Evolutionary conservation across 2,888 invertebrate species (phyloP).

Genomic region (Tholera decimalis): DNA sequence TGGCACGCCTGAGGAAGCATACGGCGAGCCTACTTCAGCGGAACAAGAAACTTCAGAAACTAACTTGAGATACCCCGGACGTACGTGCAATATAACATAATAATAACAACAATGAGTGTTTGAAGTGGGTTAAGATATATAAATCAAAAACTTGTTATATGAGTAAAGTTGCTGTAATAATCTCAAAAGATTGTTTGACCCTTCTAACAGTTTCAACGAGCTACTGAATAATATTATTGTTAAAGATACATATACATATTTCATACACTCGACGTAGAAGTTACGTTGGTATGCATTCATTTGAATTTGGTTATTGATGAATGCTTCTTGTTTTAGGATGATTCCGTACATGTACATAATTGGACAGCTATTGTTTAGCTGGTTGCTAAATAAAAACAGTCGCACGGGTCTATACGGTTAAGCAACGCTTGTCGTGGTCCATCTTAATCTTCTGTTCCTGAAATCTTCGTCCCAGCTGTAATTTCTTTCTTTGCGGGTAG

Average conservation of each 20-base stretch:
- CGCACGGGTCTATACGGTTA: too few relatives aligned
- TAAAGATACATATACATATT: constrained; percentile 51
- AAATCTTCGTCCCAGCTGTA: too few relatives aligned
- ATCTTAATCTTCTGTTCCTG: too few relatives aligned
- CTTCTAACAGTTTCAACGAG: constrained; percentile 31
- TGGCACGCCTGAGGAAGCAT: constrained; percentile 64
- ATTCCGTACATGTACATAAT: neutral
- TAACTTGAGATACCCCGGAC: constrained; percentile 80
- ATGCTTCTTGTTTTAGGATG: constrained; percentile 8
- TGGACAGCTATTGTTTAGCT: neutral
- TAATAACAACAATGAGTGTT: constrained; percentile 65
- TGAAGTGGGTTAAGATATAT: constrained; percentile 60
- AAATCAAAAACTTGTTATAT: constrained; percentile 65
- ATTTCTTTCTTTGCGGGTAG: too few relatives aligned
- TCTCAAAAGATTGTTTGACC: constrained; percentile 56
- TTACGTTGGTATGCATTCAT: constrained; percentile 11
- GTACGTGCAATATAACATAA: constrained; percentile 76
- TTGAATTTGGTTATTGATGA: constrained; percentile 19
- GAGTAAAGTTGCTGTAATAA: constrained; percentile 56
- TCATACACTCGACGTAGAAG: constrained; percentile 22
- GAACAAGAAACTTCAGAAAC: constrained; percentile 86
- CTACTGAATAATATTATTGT: constrained; percentile 50
- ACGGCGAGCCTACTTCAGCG: constrained; percentile 68
- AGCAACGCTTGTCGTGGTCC: too few relatives aligned
- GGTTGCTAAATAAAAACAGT: too few relatives aligned